Base-by-base conservation (phyloP, 2,888 invertebrate species). In the Cyaniris semiargus region DNA sequence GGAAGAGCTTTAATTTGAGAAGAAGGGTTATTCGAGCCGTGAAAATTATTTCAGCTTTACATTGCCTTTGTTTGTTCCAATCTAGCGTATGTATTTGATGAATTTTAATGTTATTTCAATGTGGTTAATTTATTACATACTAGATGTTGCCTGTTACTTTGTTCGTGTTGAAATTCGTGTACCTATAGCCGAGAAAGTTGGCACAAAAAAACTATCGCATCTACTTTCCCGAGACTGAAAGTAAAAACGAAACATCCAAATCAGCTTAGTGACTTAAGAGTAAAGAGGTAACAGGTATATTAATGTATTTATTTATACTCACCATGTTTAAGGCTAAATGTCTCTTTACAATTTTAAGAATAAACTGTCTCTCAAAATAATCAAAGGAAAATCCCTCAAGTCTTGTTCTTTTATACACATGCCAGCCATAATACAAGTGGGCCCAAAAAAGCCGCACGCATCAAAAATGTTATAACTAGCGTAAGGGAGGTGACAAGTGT, bases 391-490 rank as follows among this genome's bases (percentile, higher is more conserved):
- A 27, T 76, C 38, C 44, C 7, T 10, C n/a, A 31, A 34, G 2
- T 44, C 18, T 38, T 44, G 56, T 76, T 21, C 34, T 34, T 76
- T 60, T 76, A 21, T 56, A 21, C 76, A 60, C 23, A 79, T 70
- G 79, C 80, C 38, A 27, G 81, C 81, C 83, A 86, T 85, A 87
- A 84, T 85, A 85, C 83, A 82, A 81, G 79, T 84, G 81, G 84
- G 3, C 85, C 83, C 74, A 81, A 86, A 87, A 90, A 91, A 89
- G 87, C 86, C 88, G 85, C 86, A 86, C 87, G 86, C 88, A 87
- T 87, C 87, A 90, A 87, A 90, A 89, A 88, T 87, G 89, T 88
- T 89, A 90, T 93, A 93, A 93, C 92, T 93, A 91, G 91, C 90
- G 90, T 87, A 83, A 90, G 89, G 89, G 89, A 89, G 85, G 87